Evolutionary conservation across 2,888 invertebrate species (phyloP).

Genomic region (Amphipyra tragopoginis): DNA sequence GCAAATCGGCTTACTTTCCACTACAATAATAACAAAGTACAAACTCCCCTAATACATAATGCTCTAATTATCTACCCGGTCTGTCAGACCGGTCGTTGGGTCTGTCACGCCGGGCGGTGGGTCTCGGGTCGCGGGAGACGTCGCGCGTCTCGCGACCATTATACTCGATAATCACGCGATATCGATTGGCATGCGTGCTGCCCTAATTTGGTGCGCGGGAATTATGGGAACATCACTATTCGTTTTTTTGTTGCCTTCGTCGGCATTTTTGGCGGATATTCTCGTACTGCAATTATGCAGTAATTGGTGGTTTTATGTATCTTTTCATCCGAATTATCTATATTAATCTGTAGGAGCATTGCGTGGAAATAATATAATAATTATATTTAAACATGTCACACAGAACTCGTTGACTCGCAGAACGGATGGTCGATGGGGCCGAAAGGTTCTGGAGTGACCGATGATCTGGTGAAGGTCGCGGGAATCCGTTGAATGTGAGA

Average conservation of each 20-base stretch:
- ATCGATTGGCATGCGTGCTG: conserved; percentile 83
- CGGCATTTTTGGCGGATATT: conserved; percentile 18
- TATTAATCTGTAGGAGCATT: background rate
- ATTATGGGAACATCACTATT: conserved; percentile 46
- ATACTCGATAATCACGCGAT: conserved; percentile 87
- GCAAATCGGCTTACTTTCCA: conserved; percentile 47
- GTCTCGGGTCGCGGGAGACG: conserved; percentile 62
- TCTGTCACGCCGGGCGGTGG: conserved; percentile 27
- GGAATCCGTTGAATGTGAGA: no score
- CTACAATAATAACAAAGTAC: conserved; percentile 50
- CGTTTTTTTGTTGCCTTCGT: conserved; percentile 17
- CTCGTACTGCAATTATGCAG: conserved; percentile 16
- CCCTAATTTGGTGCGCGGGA: conserved; percentile 73
- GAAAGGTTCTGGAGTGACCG: no score
- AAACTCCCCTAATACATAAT: conserved; percentile 58
- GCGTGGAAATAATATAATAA: background rate
- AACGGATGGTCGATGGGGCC: no score
- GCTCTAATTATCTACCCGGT: conserved; percentile 64
- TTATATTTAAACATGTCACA: background rate
- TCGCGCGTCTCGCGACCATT: conserved; percentile 67
- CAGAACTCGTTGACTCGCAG: no score
- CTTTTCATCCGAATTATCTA: background rate
- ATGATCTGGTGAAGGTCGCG: no score
- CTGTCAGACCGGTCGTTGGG: conserved; percentile 20
- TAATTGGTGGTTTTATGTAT: conserved; percentile 2